Conservation (phyloP, 1,140 invertebrate genomes). For the Drosophila kepulauana region DNA sequence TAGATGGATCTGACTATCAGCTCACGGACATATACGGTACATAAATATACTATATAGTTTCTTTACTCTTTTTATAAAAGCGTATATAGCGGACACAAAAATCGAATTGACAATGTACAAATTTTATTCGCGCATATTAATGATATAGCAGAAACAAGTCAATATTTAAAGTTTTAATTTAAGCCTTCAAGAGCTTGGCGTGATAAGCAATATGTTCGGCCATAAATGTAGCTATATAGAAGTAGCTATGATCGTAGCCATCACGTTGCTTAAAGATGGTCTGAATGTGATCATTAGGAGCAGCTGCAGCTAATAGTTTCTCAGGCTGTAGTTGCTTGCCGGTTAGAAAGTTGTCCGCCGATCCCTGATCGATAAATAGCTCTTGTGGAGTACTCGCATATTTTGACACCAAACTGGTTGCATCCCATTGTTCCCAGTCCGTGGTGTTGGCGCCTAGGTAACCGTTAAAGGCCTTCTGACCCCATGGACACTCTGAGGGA, state of each 20-base stretch:
- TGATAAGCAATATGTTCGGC: conserved; percentile 97
- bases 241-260: conserved; percentile 98
- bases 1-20: too few relatives aligned
- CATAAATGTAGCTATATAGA: conserved; percentile 96
- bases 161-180: conserved; percentile 2
- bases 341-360: conserved; percentile 92
- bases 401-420: conserved; percentile 92
- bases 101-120: conserved; percentile 14
- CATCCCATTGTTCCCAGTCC: conserved; percentile 95
- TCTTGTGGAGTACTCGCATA: conserved; percentile 94
- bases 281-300: conserved; percentile 89
- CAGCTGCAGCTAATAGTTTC: conserved; percentile 91
- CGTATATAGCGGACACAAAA: background rate
- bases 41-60: too few relatives aligned
- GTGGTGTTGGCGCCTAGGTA: conserved; percentile 92
- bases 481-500: conserved; percentile 94
- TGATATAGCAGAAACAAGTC: conserved; percentile 1
- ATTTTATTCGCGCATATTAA: conserved; percentile 30
- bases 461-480: conserved; percentile 93
- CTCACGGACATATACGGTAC: too few relatives aligned
- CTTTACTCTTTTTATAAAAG: too few relatives aligned
- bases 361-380: conserved; percentile 95
- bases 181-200: conserved; percentile 89
- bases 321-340: conserved; percentile 94
- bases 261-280: conserved; percentile 92